Evolutionary conservation across 1,140 invertebrate genomes (phyloP), one percentile per base, ranked within the genome.

Genomic region (Caenorhabditis inopinata): DNA sequence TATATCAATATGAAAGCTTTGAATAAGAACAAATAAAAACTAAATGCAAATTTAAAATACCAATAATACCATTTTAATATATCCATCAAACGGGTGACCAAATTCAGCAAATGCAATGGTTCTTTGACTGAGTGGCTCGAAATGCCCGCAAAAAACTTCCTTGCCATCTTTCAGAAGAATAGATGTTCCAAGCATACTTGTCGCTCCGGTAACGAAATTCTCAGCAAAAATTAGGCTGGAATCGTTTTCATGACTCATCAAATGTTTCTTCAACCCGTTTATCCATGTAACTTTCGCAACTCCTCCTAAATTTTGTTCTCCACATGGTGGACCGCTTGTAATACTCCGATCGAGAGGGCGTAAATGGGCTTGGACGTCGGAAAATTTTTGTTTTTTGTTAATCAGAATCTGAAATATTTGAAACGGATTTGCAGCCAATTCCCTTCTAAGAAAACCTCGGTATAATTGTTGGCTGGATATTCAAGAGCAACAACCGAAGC

Each of bases 391-490:
- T 12, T 78, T 51, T 62, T 78, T 78, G 38, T 78, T 78, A 7
- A 78, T 78, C 32, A 78, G 21, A 53, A 78, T 53, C 76, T 78
- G 32, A 14, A 42, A 62, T n/a, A n/a, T n/a, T 25, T 42, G 11
- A 25, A 42, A 42, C n/a, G n/a, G n/a, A n/a, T n/a, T n/a, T n/a
- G n/a, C n/a, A n/a, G n/a, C n/a, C n/a, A n/a, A n/a, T n/a, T n/a
- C n/a, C n/a, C n/a, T n/a, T n/a, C n/a, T n/a, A n/a, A n/a, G n/a
- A n/a, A n/a, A 45, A 78, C 76, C 76, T 78, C 76, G 1, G 76
- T 78, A 32, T 78, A 78, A 42, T 78, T 78, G 45, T 78, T 78
- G 7, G 76, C 76, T 1, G 76, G 76, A 18, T 78, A 78, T 23
- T 78, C 76, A 2, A 78, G 18, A 38, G 76, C 53, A 23, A 78